These are phyloP conservation scores for Thelaira solivaga DNA, from an alignment of 2,888 invertebrate species.

Conservation along the genomic window DNA sequence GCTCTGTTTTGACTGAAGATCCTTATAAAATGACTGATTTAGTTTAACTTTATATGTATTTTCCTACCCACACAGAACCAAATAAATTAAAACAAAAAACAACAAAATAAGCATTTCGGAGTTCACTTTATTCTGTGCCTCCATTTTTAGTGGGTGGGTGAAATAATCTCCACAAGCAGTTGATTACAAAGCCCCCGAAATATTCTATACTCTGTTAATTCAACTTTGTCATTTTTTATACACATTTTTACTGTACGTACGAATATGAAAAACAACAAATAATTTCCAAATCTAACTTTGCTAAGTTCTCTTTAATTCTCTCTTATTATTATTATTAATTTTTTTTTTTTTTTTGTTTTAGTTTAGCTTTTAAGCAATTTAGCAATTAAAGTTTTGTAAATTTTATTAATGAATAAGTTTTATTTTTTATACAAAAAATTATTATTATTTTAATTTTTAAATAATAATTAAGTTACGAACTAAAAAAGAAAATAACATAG, in stretches of 20 bases:
- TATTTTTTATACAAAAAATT: conserved; percentile 55
- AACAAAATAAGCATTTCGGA: background rate
- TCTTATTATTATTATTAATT: background rate
- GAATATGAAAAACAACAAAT: conserved; percentile 17
- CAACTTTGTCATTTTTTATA: background rate
- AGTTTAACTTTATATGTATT: conserved; percentile 42
- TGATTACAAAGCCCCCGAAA: background rate
- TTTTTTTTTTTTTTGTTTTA: conserved; percentile 42
- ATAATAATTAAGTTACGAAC: conserved; percentile 59
- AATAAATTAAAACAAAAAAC: too few relatives aligned
- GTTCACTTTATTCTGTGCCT: background rate
- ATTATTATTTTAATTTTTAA: conserved; percentile 49
- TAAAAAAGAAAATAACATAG: conserved; percentile 39
- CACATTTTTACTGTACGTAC: conserved; percentile 16
- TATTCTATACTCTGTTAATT: background rate
- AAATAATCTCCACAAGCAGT: background rate
- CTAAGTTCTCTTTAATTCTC: conserved; percentile 35
- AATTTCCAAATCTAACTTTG: conserved; percentile 21
- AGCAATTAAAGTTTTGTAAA: conserved; percentile 61
- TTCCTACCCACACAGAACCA: conserved; percentile 14
- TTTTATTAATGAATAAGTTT: conserved; percentile 61
- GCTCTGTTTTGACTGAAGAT: conserved; percentile 22
- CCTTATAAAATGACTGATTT: conserved; percentile 46
- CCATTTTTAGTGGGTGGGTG: background rate
- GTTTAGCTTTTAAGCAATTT: conserved; percentile 60